A percentile compares a stretch with the other conserved stretches of the same genome.
These are phyloP conservation scores for Melanotaenia boesemani DNA, from an alignment of 2,797 vertebrate species.

Conservation along the genomic window DNA sequence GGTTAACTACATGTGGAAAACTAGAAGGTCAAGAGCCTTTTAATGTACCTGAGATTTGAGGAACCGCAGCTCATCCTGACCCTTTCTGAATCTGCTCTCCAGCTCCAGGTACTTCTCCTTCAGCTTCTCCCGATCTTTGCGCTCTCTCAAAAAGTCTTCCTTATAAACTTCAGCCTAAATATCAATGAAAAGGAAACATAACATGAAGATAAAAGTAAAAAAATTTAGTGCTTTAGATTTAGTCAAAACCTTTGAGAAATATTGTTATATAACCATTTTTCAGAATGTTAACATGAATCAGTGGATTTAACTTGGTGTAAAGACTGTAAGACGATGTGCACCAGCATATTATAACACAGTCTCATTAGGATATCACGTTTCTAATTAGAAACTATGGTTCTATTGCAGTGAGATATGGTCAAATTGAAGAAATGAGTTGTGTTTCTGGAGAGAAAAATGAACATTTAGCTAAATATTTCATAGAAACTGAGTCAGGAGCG, in stretches of 20 bases:
- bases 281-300: too few relatives aligned
- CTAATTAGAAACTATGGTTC: neutral
- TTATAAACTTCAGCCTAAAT: slow-evolving; percentile 75
- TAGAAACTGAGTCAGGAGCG: too few relatives aligned
- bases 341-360: too few relatives aligned
- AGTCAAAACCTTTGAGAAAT: too few relatives aligned
- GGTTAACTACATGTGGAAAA: neutral
- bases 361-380: too few relatives aligned
- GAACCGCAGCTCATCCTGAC: slow-evolving; percentile 44
- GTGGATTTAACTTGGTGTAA: too few relatives aligned
- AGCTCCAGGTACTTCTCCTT: slow-evolving; percentile 66
- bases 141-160: slow-evolving; percentile 78
- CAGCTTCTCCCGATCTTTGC: slow-evolving; percentile 71
- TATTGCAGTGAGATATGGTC: neutral
- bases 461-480: too few relatives aligned
- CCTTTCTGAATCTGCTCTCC: slow-evolving; percentile 58
- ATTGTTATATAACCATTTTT: too few relatives aligned
- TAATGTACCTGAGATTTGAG: slow-evolving; percentile 66
- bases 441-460: too few relatives aligned
- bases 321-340: too few relatives aligned
- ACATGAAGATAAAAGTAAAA: neutral
- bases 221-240: neutral
- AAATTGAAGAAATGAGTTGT: too few relatives aligned
- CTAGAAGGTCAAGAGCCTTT: rapidly evolving
- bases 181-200: neutral